Percentiles rank a stretch among this genome's conserved stretches.
Conservation (phyloP, 2,888 invertebrate species). For the Fragum sueziense region DNA sequence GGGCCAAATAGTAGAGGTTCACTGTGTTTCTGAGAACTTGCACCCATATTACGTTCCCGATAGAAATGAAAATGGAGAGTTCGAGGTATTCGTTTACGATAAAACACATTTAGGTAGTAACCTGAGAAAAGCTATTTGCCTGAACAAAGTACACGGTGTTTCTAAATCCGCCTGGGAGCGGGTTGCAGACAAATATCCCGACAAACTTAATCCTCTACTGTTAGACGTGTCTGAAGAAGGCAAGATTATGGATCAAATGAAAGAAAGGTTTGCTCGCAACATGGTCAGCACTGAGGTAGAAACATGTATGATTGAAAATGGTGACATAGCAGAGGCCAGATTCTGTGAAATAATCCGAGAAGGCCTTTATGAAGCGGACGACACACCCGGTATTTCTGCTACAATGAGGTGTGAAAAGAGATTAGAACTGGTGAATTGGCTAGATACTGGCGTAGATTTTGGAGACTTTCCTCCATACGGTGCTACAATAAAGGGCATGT, state of each 20-base stretch:
- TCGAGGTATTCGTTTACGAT: constrained; percentile 34
- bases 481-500: constrained; percentile 26
- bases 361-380: constrained; percentile 26
- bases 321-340: constrained; percentile 12
- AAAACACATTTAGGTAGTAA: constrained; percentile 33
- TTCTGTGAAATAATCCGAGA: constrained; percentile 26
- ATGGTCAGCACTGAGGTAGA: constrained; percentile 17
- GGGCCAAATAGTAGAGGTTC: not conserved
- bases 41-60: constrained; percentile 39
- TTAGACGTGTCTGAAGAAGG: constrained; percentile 29
- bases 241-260: constrained; percentile 32
- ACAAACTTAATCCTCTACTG: not conserved
- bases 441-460: constrained; percentile 23
- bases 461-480: constrained; percentile 31
- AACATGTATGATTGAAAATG: constrained; percentile 8
- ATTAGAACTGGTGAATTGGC: constrained; percentile 18
- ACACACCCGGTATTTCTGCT: constrained; percentile 22
- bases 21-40: not conserved
- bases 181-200: not conserved
- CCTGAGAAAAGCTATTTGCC: constrained; percentile 21
- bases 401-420: constrained; percentile 13
- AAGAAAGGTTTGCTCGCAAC: constrained; percentile 12
- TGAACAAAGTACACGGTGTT: constrained; percentile 8
- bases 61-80: not conserved
- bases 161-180: not conserved